Conservation (phyloP, 2,888 invertebrate species). For the Cheilosia pagana region DNA sequence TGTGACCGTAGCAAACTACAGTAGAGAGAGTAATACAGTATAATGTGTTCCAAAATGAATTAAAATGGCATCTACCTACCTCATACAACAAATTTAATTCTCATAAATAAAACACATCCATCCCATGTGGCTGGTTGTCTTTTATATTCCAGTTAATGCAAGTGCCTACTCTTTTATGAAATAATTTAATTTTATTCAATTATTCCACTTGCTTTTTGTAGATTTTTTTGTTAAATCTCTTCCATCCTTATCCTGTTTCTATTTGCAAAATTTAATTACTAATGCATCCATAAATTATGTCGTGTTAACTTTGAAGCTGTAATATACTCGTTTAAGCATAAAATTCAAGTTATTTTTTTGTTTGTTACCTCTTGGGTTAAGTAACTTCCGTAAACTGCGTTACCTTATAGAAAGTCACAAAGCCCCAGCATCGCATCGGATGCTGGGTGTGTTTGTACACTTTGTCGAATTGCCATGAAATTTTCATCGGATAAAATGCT, state of each 20-base stretch:
- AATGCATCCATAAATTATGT: slow-evolving; percentile 58
- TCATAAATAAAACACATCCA: background rate
- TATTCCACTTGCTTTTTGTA: slow-evolving; percentile 34
- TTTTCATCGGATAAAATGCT: slow-evolving; percentile 51
- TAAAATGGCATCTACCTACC: no score
- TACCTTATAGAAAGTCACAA: slow-evolving; percentile 40
- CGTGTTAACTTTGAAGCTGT: slow-evolving; percentile 49
- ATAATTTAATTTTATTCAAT: slow-evolving; percentile 51
- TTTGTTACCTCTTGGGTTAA: slow-evolving; percentile 18
- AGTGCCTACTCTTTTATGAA: slow-evolving; percentile 27
- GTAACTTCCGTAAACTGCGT: slow-evolving; percentile 8
- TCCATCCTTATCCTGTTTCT: slow-evolving; percentile 38
- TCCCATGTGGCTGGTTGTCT: background rate
- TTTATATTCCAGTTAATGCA: slow-evolving; percentile 5
- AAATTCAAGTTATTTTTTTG: slow-evolving; percentile 17
- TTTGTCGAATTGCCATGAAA: slow-evolving; percentile 54
- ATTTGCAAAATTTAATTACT: slow-evolving; percentile 53
- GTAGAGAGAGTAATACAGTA: no score
- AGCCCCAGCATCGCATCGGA: slow-evolving; percentile 8
- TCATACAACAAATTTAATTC: no score
- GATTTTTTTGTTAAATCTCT: slow-evolving; percentile 26
- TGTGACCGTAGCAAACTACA: no score
- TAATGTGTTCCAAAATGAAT: no score
- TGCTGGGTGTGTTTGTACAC: slow-evolving; percentile 12
- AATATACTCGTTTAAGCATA: slow-evolving; percentile 43